These are phyloP conservation scores for Paedocypris sp. DNA, from an alignment of 2,113 vertebrate genomes.

Conservation along the genomic window DNA sequence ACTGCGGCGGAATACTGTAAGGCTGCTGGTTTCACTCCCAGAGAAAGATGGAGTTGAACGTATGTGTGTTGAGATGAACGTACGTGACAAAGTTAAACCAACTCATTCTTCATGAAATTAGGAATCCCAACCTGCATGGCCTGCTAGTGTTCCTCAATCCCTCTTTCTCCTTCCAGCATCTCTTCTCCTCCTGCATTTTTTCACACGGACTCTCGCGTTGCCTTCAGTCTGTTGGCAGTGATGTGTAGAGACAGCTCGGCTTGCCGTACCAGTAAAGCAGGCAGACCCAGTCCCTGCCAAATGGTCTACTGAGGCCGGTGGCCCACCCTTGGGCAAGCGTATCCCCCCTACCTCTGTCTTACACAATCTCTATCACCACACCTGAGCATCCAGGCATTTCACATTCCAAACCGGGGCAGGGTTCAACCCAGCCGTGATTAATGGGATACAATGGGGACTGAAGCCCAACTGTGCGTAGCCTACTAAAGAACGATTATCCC, in stretches of 20 bases:
- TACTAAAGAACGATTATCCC: not conserved
- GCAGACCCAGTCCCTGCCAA: not conserved
- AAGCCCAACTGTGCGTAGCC: not conserved
- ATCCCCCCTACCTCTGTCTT: not conserved
- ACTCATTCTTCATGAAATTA: conserved; percentile 39
- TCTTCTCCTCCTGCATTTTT: conserved; percentile 36
- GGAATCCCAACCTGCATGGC: too few species aligned
- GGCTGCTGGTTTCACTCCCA: too few species aligned
- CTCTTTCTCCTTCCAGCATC: too few species aligned
- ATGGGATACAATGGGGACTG: not conserved
- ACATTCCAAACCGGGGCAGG: not conserved
- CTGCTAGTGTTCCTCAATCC: too few species aligned
- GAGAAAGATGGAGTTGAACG: too few species aligned
- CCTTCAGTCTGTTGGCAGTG: not conserved
- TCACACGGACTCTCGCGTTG: conserved; percentile 34
- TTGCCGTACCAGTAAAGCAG: not conserved
- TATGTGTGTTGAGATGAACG: too few species aligned
- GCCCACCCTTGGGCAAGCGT: not conserved
- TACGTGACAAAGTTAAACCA: conserved; percentile 42
- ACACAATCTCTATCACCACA: conserved; percentile 9
- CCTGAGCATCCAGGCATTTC: not conserved
- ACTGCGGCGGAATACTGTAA: too few species aligned
- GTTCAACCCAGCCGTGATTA: not conserved
- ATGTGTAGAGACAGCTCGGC: conserved; percentile 8
- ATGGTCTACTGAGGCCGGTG: conserved; percentile 3